Evolutionary conservation across 2,113 vertebrate species (phyloP).

Genomic region (Ptilorrhoa leucosticta): DNA sequence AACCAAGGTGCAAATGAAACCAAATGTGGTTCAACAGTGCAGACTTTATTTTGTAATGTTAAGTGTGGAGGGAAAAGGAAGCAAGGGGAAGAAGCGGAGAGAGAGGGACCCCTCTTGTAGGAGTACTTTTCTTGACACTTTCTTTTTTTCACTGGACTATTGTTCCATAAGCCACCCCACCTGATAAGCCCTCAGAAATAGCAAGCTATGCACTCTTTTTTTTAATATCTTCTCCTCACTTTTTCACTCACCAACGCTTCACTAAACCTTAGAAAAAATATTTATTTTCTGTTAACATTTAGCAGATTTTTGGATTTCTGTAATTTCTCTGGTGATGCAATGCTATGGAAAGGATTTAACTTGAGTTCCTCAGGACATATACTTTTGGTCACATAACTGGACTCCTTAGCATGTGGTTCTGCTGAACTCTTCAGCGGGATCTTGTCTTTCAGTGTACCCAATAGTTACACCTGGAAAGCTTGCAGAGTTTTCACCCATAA

Average conservation of each 20-base stretch:
- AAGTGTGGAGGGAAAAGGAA: neutral
- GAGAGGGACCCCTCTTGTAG: neutral
- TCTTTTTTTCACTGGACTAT: neutral
- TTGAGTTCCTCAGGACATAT: neutral
- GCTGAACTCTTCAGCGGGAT: neutral
- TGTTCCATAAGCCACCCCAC: neutral
- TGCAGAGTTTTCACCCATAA: neutral
- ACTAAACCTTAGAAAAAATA: neutral
- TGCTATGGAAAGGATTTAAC: neutral
- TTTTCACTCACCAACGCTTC: neutral
- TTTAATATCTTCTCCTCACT: neutral
- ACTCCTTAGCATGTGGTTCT: neutral
- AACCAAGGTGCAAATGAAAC: accelerated
- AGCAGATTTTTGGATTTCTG: neutral
- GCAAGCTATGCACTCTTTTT: neutral
- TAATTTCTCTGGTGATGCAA: neutral
- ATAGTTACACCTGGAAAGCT: neutral
- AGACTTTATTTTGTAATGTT: neutral
- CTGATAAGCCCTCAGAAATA: neutral
- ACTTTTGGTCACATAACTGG: neutral
- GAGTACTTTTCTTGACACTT: neutral
- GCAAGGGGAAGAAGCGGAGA: neutral
- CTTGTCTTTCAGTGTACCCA: neutral
- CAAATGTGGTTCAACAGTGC: neutral
- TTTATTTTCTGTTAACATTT: neutral